Percentiles rank a stretch among this genome's conserved stretches.
Conservation (phyloP, 2,888 invertebrate genomes). For the Athrips mouffetella region DNA sequence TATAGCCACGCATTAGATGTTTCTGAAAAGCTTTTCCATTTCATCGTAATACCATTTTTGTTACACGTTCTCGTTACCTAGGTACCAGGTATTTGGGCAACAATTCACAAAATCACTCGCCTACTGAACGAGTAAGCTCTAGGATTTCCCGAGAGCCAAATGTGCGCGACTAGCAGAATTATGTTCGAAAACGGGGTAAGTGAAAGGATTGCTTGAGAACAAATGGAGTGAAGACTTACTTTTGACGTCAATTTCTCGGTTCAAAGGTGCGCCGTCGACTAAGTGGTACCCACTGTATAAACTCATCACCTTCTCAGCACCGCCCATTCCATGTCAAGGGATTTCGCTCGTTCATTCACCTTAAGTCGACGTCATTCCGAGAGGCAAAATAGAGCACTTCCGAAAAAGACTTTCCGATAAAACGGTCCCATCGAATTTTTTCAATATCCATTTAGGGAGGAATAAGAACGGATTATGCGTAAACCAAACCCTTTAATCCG, state of each 20-base stretch:
- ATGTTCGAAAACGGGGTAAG: too few relatives aligned
- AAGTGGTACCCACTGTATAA: conserved; percentile 70
- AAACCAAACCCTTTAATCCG: conserved; percentile 66
- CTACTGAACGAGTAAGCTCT: too few relatives aligned
- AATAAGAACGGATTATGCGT: conserved; percentile 70
- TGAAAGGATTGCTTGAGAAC: conserved; percentile 48
- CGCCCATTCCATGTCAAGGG: conserved; percentile 74
- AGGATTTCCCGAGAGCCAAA: too few relatives aligned
- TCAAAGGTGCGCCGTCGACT: conserved; percentile 68
- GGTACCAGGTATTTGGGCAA: too few relatives aligned
- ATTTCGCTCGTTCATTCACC: conserved; percentile 75
- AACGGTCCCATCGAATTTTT: conserved; percentile 67
- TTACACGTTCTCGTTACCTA: too few relatives aligned
- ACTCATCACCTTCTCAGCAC: conserved; percentile 70
- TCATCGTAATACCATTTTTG: too few relatives aligned
- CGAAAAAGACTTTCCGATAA: conserved; percentile 70
- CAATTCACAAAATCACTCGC: too few relatives aligned
- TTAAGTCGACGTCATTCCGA: conserved; percentile 73
- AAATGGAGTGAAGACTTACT: conserved; percentile 45
- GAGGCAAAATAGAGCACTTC: conserved; percentile 71
- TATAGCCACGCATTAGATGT: too few relatives aligned
- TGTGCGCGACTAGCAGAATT: conserved; percentile 4
- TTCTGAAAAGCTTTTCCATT: too few relatives aligned
- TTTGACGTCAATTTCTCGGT: conserved; percentile 62
- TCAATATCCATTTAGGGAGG: conserved; percentile 71